Conservation (phyloP, 2,888 invertebrate species). For the Diloba caeruleocephala region DNA sequence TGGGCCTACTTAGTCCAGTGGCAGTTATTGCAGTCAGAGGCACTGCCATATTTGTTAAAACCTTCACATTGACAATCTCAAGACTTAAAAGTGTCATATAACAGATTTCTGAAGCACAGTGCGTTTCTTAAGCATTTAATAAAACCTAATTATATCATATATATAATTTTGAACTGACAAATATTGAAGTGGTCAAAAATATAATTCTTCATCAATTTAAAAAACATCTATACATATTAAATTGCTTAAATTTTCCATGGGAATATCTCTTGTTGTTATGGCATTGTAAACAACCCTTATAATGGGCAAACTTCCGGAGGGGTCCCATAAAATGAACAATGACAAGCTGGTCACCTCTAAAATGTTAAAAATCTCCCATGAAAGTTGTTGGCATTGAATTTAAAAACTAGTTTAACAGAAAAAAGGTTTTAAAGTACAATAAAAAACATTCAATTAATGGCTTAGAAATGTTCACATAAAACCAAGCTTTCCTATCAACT, state of each 20-base stretch:
- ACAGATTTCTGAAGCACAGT: too few relatives aligned
- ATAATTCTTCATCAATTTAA: too few relatives aligned
- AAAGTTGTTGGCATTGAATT: conserved; percentile 24
- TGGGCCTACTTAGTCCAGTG: too few relatives aligned
- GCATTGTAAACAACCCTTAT: background rate
- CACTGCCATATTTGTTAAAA: too few relatives aligned
- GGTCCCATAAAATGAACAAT: background rate
- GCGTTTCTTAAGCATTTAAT: too few relatives aligned
- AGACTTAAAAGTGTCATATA: too few relatives aligned
- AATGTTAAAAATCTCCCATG: conserved; percentile 21
- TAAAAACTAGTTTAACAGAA: conserved; percentile 14
- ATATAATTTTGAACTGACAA: too few relatives aligned
- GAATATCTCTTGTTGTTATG: background rate
- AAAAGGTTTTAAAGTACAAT: background rate
- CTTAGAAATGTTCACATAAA: conserved; percentile 36
- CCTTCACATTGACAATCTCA: too few relatives aligned
- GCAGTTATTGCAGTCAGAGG: too few relatives aligned
- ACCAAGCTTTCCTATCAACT: conserved; percentile 34
- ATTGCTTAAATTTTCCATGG: background rate
- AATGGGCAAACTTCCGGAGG: background rate
- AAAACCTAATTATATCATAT: too few relatives aligned
- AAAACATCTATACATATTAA: background rate
- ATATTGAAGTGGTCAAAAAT: background rate
- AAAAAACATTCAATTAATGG: background rate
- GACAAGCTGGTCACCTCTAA: background rate